Base-by-base conservation (phyloP, 2,797 vertebrate genomes). In the Xerus rutilus region DNA sequence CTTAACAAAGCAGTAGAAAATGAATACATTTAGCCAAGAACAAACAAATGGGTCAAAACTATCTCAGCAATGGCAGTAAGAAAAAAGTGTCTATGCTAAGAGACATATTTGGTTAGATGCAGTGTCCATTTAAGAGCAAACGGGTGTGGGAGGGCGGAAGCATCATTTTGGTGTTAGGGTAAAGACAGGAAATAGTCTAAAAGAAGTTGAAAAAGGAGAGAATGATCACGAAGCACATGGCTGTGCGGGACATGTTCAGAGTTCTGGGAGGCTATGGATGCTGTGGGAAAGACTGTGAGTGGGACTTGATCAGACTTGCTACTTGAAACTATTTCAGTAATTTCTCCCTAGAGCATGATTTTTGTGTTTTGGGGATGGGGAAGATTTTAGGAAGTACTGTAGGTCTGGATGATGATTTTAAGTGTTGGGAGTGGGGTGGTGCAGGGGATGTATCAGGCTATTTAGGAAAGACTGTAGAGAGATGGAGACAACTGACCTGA, bases 391-490 rank as follows among this genome's bases (percentile, higher is more conserved):
- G 47, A 2, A 0, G 39, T 73, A 25, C 28, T 72, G 64, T 35
- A 92, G 8, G 9, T 28, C 30, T 92, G 11, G 35, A 49, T 47
- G 78, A 85, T 47, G 21, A 45, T 73, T 73, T 70, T 84, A 65
- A 0, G 11, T 49, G 8, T 45, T 47, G 47, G 43, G 13, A 1
- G 1, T 23, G 7, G n/a, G 3, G 20, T 52, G 18, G 6, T 0
- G 2, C 9, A 10, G 35, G 20, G 30, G 18, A 54, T 32, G n/a
- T 3, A 57, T 57, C 59, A 47, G 0, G 20, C 9, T 13, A 64
- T 12, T 79, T 49, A 59, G 15, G 30, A 86, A 47, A 17, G 32
- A 25, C 14, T 49, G 7, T 7, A 17, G 54, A 45, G 52, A 86
- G 82, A 70, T 35, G 1, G 15, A 91, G 49, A 43, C 17, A 69